Evolutionary conservation across 30 jellyfish, hydroid and myxozoan genomes (phyloP), one percentile per base, ranked within the genome.

Genomic region (Aurelia sp.): DNA sequence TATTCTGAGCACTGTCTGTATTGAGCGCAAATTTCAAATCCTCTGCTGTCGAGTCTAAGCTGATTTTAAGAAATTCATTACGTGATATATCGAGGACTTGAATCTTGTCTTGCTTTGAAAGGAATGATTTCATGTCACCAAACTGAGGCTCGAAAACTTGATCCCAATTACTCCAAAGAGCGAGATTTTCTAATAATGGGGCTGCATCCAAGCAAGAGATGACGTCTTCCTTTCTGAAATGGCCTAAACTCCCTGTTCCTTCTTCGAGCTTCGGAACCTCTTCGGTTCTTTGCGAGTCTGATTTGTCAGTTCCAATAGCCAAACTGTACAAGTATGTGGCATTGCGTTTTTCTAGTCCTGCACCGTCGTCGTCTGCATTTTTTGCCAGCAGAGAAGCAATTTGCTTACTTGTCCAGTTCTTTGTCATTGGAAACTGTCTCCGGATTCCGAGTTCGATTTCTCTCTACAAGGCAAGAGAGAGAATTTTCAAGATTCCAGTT

Each of bases 81-180:
- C 65, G 61, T 30, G 89, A 67, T 16, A 74, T 53, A 52, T 91
- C 98, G 27, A 91, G 19, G 21, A 88, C 92, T 38, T 52, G 63
- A 18, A 84, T 81, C 30, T 41, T 67, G 44, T 78, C 80, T 55
- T 69, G 57, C 64, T 68, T 72, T n/a, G 30, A 15, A 40, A 91
- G 18, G 58, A 91, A 91, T 19, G 53, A 15, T 53, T 86, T 91
- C 22, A 91, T 31, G 50, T 51, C 87, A 0, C 98, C 98, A 63
- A 85, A 80, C 72, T 76, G 70, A 24, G 89, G 89, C 72, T 64
- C 91, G 63, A 91, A 91, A 19, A 85, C 88, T 33, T 8, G 15
- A 15, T 80, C 70, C 98, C 98, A 91, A 71, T 81, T 75, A 76
- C 90, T 91, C 94, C 92, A 91, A 31, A 41, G 50, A 17, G 88